A percentile compares a stretch with the other conserved stretches of the same genome.
Conservation (phyloP, 92 coral and sea anemone species). For the Actinostola sp. region DNA sequence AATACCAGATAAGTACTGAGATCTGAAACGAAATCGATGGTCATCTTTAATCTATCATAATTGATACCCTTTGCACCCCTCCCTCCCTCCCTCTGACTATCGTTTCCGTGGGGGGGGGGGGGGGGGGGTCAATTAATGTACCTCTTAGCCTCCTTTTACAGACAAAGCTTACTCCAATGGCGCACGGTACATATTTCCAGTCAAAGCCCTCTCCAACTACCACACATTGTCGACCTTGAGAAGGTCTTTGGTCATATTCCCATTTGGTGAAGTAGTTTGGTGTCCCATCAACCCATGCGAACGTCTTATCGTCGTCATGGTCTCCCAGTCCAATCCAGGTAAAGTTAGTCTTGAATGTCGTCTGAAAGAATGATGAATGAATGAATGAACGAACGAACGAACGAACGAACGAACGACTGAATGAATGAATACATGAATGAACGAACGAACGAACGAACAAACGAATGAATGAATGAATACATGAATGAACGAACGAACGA, state of each 20-base stretch:
- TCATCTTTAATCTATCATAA: no score
- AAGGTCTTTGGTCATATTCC: constrained; percentile 62
- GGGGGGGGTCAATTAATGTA: no score
- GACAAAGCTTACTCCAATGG: constrained; percentile 73
- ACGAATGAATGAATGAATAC: not conserved
- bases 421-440: not conserved
- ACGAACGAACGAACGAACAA: not conserved
- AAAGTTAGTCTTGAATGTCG: constrained; percentile 24
- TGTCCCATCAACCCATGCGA: constrained; percentile 87
- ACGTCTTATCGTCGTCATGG: constrained; percentile 49
- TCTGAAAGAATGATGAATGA: constrained; percentile 8
- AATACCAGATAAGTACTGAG: constrained; percentile 61
- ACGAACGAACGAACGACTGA: not conserved
- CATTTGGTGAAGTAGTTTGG: constrained; percentile 66
- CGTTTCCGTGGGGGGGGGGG: not conserved
- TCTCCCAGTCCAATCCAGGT: constrained; percentile 98
- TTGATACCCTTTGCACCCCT: no score
- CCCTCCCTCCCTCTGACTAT: no score
- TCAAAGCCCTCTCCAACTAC: constrained; percentile 57
- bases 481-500: not conserved
- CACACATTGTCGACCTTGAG: constrained; percentile 73
- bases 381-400: not conserved
- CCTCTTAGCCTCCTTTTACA: constrained; percentile 92
- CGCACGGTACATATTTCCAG: constrained; percentile 86
- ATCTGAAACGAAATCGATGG: constrained; percentile 32